phyloP scores from a whole-genome alignment of 2,113 vertebrate species.

The Oncorhynchus tshawytscha region DNA sequence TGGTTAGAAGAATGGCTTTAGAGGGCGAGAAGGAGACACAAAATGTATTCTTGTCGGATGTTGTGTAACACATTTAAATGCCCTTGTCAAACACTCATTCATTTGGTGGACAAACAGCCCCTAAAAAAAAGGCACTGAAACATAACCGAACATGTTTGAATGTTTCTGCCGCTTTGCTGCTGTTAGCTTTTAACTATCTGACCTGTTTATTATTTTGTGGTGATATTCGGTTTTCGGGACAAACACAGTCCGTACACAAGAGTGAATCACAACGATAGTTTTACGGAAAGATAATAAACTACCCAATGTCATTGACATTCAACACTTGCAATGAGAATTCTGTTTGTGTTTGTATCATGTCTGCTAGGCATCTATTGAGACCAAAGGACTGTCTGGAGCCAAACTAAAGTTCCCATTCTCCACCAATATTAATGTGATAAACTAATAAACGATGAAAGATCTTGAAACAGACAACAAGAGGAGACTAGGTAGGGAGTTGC shows the following conservation, averaged over 20 bases:
- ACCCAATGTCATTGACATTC: background rate
- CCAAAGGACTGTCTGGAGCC: background rate
- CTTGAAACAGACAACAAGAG: background rate
- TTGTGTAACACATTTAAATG: conserved; percentile 33
- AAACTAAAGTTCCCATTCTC: conserved; percentile 12
- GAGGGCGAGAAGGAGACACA: background rate
- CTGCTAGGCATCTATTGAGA: conserved; percentile 13
- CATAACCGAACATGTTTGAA: conserved; percentile 9
- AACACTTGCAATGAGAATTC: background rate
- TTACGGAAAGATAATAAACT: background rate
- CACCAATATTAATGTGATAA: conserved; percentile 10
- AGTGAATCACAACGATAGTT: conserved; percentile 14
- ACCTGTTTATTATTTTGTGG: background rate
- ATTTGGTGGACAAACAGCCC: conserved; percentile 23
- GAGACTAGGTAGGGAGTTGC: background rate
- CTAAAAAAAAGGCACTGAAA: conserved; percentile 18
- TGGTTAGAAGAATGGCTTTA: background rate
- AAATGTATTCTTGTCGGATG: conserved; percentile 5
- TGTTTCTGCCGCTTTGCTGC: background rate
- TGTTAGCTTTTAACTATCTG: background rate
- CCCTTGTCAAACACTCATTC: conserved; percentile 26
- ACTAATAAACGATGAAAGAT: conserved; percentile 9
- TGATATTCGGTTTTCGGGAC: background rate
- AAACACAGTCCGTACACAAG: conserved; percentile 10
- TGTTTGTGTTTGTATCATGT: conserved; percentile 1